phyloP scores from a whole-genome alignment of 35 echinoderm and acorn worm genomes.

The Diadema setosum region DNA sequence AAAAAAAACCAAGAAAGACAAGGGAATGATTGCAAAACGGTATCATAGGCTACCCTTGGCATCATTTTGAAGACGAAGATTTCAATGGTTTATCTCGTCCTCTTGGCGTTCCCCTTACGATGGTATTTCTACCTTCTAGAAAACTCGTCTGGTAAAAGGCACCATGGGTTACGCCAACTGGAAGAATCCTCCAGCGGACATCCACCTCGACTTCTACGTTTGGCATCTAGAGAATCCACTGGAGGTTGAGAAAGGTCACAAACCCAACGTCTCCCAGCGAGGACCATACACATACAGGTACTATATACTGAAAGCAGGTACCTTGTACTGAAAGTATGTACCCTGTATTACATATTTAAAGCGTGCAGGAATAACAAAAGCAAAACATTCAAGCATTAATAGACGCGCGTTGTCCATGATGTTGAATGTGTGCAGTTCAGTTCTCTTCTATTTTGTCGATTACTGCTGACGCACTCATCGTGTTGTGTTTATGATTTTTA shows the following conservation, averaged over 20 bases:
- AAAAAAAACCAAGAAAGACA: neutral
- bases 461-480: no score
- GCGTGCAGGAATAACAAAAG: no score
- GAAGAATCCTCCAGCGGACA: slow-evolving; percentile 29
- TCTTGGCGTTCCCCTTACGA: neutral
- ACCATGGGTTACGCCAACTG: slow-evolving; percentile 19
- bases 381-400: no score
- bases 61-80: neutral
- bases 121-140: neutral
- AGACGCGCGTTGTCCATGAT: no score
- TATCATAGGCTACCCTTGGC: neutral
- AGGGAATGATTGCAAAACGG: neutral
- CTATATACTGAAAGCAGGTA: no score
- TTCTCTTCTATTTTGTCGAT: no score
- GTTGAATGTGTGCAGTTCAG: no score
- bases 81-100: neutral
- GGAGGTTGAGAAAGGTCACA: slow-evolving; percentile 11
- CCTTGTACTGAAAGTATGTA: no score
- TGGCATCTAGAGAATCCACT: slow-evolving; percentile 34
- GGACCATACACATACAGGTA: slow-evolving; percentile 45
- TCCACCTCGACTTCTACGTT: slow-evolving; percentile 21
- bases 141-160: slow-evolving; percentile 25
- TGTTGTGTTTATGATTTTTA: no score
- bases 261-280: slow-evolving; percentile 1
- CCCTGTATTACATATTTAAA: no score